Evolutionary conservation across 2,888 invertebrate genomes (phyloP), one percentile per base, ranked within the genome.

Genomic region (Hipparchia sbordonii): DNA sequence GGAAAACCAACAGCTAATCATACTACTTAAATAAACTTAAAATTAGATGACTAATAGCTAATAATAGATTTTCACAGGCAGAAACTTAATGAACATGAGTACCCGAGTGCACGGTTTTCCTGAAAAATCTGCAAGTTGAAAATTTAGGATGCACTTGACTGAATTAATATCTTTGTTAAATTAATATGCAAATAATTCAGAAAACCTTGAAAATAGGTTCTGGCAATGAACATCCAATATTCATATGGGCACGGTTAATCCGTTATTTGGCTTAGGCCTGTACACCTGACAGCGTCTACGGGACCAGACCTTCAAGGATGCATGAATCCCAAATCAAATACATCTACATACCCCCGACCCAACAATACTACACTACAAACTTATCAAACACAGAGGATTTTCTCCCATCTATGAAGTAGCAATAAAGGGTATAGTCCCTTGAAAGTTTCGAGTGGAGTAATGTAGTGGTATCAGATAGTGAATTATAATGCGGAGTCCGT

Each of bases 401-500:
- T 56, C 12, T 9, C 67, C 13, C 39, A 2, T 0, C 6, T 3
- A 12, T 1, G 0, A 2, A 8, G 13, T n/a, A 9, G 0, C 6
- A 33, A 59, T 69, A 76, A 74, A 61, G 71, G 9, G 12, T 62
- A 48, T 45, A 69, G 57, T 74, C 48, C 67, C 57, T 33, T 72
- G 68, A 39, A 63, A 61, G 65, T 54, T 67, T 72, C 62, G 63
- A 54, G 57, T 45, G 70, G 66, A 69, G 60, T 60, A 60, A 70
- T 46, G 57, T 57, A 51, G 62, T n/a, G 51, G 46, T 71, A 66
- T 62, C 63, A 60, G 13, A 33, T 70, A 54, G 54, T 63, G 67
- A 75, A 79, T 79, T 79, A 59, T 70, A 80, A 86, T 83, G 81
- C 82, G 39, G 72, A 72, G 77, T 80, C 79, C 81, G 84, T 80